Evolutionary conservation across 2,888 invertebrate genomes (phyloP), one percentile per base, ranked within the genome.

Genomic region (Stenoptilia bipunctidactyla): DNA sequence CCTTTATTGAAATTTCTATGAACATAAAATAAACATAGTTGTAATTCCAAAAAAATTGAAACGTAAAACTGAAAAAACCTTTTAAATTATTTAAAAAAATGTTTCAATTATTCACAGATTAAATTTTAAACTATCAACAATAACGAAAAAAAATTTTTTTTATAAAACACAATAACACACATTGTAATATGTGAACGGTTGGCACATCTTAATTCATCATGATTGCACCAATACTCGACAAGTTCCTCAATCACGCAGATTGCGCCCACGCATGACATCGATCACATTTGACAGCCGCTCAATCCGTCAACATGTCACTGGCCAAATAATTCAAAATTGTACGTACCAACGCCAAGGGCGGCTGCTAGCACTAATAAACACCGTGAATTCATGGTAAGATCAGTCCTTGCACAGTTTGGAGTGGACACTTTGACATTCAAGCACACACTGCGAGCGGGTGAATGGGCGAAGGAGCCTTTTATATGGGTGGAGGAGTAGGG

Each of bases 261-360:
- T 30, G n/a, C 10, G 2, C 5, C 5, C 25, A 8, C 12, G 30
- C 4, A 20, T 20, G 20, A 20, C n/a, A n/a, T 20, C 8, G 20
- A 20, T 20, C 20, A 20, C 20, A 5, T 8, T 20, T 20, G 20
- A 20, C 20, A 20, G 3, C 20, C 8, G 3, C 3, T 3, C 6
- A 12, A 30, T n/a, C 2, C 4, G 30, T 12, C 30, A 30, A 4
- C 3, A 30, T 8, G n/a, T 3, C 30, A 30, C 30, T 30, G 6
- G 30, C 25, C 25, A 9, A 25, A 25, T 8, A 77, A 76, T 75
- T 61, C 70, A 73, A 50, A 72, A 71, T 69, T 58, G 59, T 88
- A 88, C 88, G 84, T 88, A 88, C 88, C 88, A 85, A 88, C 86
- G 87, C 88, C 88, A 79, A 88, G 85, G 84, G 88, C 88, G 75